Evolutionary conservation across 2,797 vertebrate species (phyloP).

Genomic region (Pyrocephalus nanus): DNA sequence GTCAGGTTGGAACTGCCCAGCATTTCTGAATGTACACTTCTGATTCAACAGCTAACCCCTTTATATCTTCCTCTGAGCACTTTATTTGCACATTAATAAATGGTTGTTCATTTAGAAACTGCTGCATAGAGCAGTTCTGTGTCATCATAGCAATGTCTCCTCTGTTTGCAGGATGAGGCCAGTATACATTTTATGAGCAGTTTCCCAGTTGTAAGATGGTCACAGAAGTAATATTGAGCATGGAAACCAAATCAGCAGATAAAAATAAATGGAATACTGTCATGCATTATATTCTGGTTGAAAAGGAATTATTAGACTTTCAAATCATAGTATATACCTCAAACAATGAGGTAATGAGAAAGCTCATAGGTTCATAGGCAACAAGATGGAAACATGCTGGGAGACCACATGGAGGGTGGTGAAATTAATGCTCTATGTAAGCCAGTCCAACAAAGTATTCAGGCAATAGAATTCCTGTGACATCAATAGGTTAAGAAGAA

Average conservation of each 20-base stretch:
- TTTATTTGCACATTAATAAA: not conserved
- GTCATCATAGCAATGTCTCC: not conserved
- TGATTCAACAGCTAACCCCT: not conserved
- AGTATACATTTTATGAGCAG: constrained; percentile 1
- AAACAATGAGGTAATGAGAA: constrained; percentile 24
- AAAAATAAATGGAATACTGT: not conserved
- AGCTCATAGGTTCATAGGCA: not conserved
- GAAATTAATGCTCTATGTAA: not conserved
- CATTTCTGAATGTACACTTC: not conserved
- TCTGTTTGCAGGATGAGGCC: not conserved
- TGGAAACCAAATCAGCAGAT: constrained; percentile 13
- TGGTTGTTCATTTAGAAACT: not conserved
- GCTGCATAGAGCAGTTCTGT: not conserved
- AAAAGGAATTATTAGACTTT: constrained; percentile 26
- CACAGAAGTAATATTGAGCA: not conserved
- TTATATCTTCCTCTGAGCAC: not conserved
- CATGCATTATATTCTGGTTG: not conserved
- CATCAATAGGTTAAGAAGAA: not conserved
- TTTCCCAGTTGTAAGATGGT: not conserved
- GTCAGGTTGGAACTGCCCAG: not conserved
- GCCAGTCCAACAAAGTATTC: not conserved
- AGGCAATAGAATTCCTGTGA: not conserved
- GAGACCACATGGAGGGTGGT: not conserved
- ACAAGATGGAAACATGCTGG: constrained; percentile 10
- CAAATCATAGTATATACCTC: not conserved